Conservation (phyloP, 2,797 vertebrate genomes). For the Esox masquinongy region DNA sequence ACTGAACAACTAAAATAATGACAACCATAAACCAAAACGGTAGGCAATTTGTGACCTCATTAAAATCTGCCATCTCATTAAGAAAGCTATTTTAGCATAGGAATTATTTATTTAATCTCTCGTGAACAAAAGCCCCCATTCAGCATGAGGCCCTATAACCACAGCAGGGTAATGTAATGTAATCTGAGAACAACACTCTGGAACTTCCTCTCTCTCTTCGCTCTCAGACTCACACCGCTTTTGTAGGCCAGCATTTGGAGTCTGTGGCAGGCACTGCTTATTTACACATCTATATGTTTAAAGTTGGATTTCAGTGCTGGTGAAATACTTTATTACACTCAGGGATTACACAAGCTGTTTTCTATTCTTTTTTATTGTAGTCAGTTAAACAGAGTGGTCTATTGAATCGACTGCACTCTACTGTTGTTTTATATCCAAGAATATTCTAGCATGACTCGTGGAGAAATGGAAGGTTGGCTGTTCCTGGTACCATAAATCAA, state of each 20-base stretch:
- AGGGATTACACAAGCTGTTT: background rate
- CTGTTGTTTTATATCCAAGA: background rate
- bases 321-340: background rate
- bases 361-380: background rate
- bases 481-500: background rate
- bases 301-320: background rate
- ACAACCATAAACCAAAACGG: slow-evolving; percentile 36
- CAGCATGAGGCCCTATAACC: slow-evolving; percentile 32
- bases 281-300: background rate
- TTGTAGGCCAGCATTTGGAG: background rate
- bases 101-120: slow-evolving; percentile 52
- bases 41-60: slow-evolving; percentile 51
- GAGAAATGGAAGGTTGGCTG: background rate
- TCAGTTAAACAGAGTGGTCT: background rate
- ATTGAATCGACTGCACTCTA: background rate
- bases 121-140: slow-evolving; percentile 51
- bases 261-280: background rate
- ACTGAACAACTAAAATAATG: slow-evolving; percentile 42
- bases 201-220: slow-evolving; percentile 1
- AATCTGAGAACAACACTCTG: slow-evolving; percentile 32
- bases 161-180: slow-evolving; percentile 44
- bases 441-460: background rate
- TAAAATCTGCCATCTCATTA: slow-evolving; percentile 53
- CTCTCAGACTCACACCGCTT: slow-evolving; percentile 14
- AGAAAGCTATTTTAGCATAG: slow-evolving; percentile 45